Percentiles rank a stretch among this genome's conserved stretches.
Evolutionary conservation across 2,797 vertebrate genomes (phyloP).

Genomic region (Rhinophrynus dorsalis): DNA sequence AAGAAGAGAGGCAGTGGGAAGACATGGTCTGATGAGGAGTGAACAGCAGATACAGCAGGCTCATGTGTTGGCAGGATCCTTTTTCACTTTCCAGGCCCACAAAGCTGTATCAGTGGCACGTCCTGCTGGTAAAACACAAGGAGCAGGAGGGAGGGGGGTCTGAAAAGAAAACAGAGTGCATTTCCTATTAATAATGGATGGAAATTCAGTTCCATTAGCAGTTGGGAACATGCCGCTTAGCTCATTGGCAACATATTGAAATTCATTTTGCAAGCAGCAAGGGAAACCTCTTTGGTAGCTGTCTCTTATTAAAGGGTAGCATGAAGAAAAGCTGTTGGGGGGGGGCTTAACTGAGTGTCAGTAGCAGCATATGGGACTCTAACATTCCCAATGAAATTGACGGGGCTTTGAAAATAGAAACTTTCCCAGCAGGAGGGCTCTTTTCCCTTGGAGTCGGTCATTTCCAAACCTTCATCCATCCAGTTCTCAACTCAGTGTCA

Average conservation of each 20-base stretch:
- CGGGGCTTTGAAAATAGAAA: constrained; percentile 86
- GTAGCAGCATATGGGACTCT: constrained; percentile 74
- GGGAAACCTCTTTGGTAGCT: constrained; percentile 66
- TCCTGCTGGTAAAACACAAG: constrained; percentile 55
- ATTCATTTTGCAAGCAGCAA: constrained; percentile 69
- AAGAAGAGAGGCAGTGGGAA: constrained; percentile 15
- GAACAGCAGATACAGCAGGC: constrained; percentile 60
- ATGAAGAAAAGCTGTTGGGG: neutral
- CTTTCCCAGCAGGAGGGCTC: constrained; percentile 81
- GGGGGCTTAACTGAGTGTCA: constrained; percentile 68
- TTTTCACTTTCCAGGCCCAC: constrained; percentile 55
- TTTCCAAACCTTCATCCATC: constrained; percentile 85
- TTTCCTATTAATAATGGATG: constrained; percentile 66
- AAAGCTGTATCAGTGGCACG: constrained; percentile 53
- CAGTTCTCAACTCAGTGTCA: constrained; percentile 78
- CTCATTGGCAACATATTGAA: constrained; percentile 67
- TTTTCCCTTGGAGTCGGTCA: constrained; percentile 75
- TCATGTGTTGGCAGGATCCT: constrained; percentile 55
- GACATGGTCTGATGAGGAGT: constrained; percentile 61
- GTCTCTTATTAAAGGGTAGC: constrained; percentile 60
- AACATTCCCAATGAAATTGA: constrained; percentile 76
- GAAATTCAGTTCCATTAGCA: constrained; percentile 60
- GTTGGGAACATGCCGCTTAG: constrained; percentile 55
- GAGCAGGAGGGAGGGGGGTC: constrained; percentile 41
- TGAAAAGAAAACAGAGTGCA: constrained; percentile 62